Evolutionary conservation across 2,888 invertebrate genomes (phyloP), one percentile per base, ranked within the genome.

Genomic region (Gari tellinella): DNA sequence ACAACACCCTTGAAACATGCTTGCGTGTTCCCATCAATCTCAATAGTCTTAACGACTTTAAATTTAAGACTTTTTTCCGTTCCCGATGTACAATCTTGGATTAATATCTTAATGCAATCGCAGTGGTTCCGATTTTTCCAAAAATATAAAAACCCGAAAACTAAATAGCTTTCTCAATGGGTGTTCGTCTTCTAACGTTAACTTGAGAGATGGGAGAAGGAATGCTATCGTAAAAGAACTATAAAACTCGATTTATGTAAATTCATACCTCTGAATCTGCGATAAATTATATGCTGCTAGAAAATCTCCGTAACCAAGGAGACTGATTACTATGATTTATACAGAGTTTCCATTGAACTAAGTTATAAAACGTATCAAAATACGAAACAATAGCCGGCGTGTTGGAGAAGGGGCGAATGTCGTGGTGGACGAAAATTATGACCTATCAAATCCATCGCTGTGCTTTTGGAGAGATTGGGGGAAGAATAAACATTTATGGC

Each of bases 171-270:
- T 69, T 69, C 79, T 55, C 79, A 61, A 56, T 79, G 79, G 79
- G 79, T 79, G 79, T 79, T 62, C 79, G 66, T 46, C 56, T 61
- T 26, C 53, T 17, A 60, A 41, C 48, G 46, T 38, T 46, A 51
- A 53, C 64, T 25, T 31, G 48, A 48, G 40, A 67, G 68, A 65
- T 66, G 72, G 58, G 64, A 70, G 65, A 53, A 65, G 58, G 63
- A 69, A 68, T 51, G 45, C 57, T 23, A 45, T 79, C 79, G 68
- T 79, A 79, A 79, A 79, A 72, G 10, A 31, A 60, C 74, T 68
- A 79, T 79, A 79, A 79, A 79, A 53, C 57, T 48, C 64, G 79
- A 75, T 79, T 79, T 79, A 79, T 79, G 79, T 79, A 79, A 79
- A 79, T 79, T 79, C 79, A 79, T 79, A 75, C 74, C 64, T 63